Evolutionary conservation across 2,113 vertebrate species (phyloP), one percentile per base, ranked within the genome.

Genomic region (Petaurus breviceps): DNA sequence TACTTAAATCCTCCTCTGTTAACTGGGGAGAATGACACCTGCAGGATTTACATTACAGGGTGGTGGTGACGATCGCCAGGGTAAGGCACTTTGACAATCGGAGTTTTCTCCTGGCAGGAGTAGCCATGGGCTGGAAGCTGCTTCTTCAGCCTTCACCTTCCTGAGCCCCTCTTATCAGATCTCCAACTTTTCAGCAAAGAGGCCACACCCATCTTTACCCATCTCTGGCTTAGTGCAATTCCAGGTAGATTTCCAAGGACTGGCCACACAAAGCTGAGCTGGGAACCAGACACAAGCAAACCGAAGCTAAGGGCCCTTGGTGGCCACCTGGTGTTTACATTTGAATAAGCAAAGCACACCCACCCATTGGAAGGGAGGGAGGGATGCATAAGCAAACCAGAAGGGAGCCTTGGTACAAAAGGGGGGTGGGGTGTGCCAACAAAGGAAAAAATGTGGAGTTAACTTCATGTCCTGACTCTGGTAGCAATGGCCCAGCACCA

Each of bases 401-500:
- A 31, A 9, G 8, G n/a, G 54, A 55, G 26, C 54, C 54, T 55
- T 55, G 26, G 57, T 12, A n/a, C 31, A 14, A 68, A 57, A 12
- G 57, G 9, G 12, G 57, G 9, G 14, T 68, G 8, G 2, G 25
- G 2, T 37, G 11, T 10, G 31, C 3, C 28, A 61, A 2, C 55
- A 8, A 16, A 61, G 55, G 8, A 61, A 8, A 68, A 37, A 68
- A 68, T 37, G 55, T 28, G 0, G 3, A 37, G 10, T 68, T 68
- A 68, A 68, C 57, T 14, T 37, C 28, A 11, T 14, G 10, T 47
- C 90, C 24, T 93, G 4, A 11, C 2, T 3, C n/a, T 92, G 43
- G 43, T 84, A 54, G 47, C 97, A 94, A 8, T 91, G 91, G 61
- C 91, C 89, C 90, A 28, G 24, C 8, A 2, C 23, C 84, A 95